phyloP scores from a whole-genome alignment of 2,888 invertebrate species.

The Nomada flava region DNA sequence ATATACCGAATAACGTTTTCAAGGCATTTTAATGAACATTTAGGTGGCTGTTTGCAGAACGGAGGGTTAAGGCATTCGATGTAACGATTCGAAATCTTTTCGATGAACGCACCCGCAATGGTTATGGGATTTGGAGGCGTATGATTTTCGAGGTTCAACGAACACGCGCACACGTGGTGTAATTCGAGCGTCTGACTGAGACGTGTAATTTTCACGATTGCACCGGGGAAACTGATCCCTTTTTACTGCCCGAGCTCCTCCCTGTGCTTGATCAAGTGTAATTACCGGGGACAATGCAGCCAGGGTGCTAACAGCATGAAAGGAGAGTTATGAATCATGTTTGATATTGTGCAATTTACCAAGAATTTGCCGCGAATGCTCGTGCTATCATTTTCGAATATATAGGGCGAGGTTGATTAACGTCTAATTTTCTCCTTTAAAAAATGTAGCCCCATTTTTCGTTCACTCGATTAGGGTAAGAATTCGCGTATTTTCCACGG shows the following conservation, averaged over 20 bases:
- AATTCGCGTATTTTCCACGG: no score
- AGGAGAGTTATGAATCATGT: constrained; percentile 37
- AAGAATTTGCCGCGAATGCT: not conserved
- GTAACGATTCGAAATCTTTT: not conserved
- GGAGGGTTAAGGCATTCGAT: constrained; percentile 22
- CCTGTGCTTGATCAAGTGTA: constrained; percentile 44
- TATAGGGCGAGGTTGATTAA: not conserved
- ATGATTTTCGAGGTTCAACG: constrained; percentile 48
- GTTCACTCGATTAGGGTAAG: no score
- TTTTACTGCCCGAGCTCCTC: constrained; percentile 36
- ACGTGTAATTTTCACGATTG: constrained; percentile 70
- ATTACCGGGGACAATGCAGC: constrained; percentile 60
- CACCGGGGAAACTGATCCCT: constrained; percentile 64
- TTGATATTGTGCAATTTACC: constrained; percentile 16
- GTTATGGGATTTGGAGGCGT: constrained; percentile 14
- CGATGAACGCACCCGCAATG: not conserved
- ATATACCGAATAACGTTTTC: no score
- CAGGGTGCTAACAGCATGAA: constrained; percentile 44
- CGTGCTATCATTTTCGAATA: not conserved
- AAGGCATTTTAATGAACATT: no score
- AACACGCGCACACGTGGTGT: constrained; percentile 49
- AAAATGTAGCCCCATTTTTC: no score
- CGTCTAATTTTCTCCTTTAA: no score
- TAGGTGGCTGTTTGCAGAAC: not conserved
- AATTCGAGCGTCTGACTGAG: constrained; percentile 58